Conservation (phyloP, 2,797 vertebrate genomes). For the Emydoidea blandingii region DNA sequence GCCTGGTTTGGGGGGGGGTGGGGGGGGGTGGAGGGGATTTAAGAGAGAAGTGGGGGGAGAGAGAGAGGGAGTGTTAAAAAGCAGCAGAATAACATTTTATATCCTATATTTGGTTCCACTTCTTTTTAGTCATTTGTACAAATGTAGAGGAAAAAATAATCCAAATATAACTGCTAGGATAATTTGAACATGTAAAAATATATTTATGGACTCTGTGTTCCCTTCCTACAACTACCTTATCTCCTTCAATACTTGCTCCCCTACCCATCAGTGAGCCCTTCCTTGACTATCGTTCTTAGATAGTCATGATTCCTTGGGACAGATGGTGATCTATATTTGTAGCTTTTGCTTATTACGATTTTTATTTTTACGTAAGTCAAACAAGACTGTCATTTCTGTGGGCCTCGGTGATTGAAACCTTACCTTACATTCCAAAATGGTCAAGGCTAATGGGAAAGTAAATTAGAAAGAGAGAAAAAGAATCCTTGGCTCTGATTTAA, state of each 20-base stretch:
- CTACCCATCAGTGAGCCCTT: background rate
- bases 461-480: background rate
- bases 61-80: background rate
- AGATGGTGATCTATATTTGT: background rate
- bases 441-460: background rate
- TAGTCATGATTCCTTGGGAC: background rate
- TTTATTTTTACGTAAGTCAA: background rate
- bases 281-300: background rate
- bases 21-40: background rate
- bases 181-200: background rate
- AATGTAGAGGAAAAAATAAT: background rate
- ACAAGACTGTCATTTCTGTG: background rate
- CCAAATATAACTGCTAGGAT: background rate
- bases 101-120: background rate
- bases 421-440: background rate
- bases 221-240: background rate
- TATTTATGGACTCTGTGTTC: background rate
- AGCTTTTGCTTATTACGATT: background rate
- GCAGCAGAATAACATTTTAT: background rate
- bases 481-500: background rate
- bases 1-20: background rate
- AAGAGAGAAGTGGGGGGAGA: rapidly evolving
- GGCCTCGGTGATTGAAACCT: background rate
- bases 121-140: background rate
- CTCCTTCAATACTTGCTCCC: background rate